Evolutionary conservation across 2,797 vertebrate species (phyloP), one percentile per base, ranked within the genome.

Genomic region (Chrosomus eos): DNA sequence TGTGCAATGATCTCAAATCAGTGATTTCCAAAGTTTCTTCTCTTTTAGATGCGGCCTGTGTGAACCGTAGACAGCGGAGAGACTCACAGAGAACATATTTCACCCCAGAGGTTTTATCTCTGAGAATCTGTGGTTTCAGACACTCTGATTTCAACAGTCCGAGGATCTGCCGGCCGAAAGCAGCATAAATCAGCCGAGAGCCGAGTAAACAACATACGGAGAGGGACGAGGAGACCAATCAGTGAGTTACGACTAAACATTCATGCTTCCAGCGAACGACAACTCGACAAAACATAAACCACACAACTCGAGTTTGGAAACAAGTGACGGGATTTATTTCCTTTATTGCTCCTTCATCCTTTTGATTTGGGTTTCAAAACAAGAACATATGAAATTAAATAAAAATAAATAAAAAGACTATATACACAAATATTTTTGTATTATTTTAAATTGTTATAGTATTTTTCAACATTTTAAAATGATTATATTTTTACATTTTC

Each of bases 151-250:
- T 21, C 31, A 53, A 23, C 45, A 53, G 21, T 73, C 5, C 2
- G 51, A 38, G 51, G 26, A 72, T 71, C 81, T 89, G 90, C 90
- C 91, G 91, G 88, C 78, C 45, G 89, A 86, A 82, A 88, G 85
- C 87, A 91, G 80, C 89, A 88, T 90, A 90, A 93, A 93, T 93
- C 92, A 89, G 86, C 33, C 33, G 84, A 70, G 79, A 74, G 43
- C 72, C 4, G 76, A 74, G 38, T 78, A 62, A 90, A 86, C 55
- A 78, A 60, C 81, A 64, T 9, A 51, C 26, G 62, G 87, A 66
- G 75, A 53, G 45, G 33, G 81, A 76, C 45, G 36, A 60, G 58
- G 5, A 55, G 55, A n/a, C 23, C 13, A 60, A 6, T 5, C 10
- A 60, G 40, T 11, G 26, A 72, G 38, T 31, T n/a, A 58, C 1